Base-by-base conservation (phyloP, 2,113 vertebrate species). In the Nanger granti region DNA sequence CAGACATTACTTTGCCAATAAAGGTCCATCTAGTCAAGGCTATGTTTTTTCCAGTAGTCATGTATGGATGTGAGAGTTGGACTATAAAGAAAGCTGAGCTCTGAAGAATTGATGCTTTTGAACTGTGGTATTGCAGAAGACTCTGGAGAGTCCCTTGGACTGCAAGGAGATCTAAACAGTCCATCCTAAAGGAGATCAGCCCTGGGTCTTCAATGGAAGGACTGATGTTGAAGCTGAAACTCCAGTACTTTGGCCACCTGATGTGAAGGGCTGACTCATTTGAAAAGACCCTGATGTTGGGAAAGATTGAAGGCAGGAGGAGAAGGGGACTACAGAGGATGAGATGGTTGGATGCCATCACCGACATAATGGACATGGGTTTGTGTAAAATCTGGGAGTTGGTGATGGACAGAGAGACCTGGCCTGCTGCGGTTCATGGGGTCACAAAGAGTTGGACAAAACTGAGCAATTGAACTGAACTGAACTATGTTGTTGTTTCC, bases 341-440 rank as follows among this genome's bases (percentile, higher is more conserved):
- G 8, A 37, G 66, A 69, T 22, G 66, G 18, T 22, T 20, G 4
- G 66, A 73, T 73, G 66, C 18, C n/a, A 73, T 73, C n/a, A 37
- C 66, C 0, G 2, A 22, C 9, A 11, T 8, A 3, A 5, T 73
- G 66, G n/a, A 22, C n/a, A 73, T 37, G n/a, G 10, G 66, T 37
- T 22, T 37, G n/a, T 2, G 4, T 73, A 11, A 22, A 73, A 4
- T 37, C n/a, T 10, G 1, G 66, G n/a, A 37, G 18, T 5, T 11
- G n/a, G 66, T 73, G 9, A 73, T 22, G 4, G n/a, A 73, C 2
- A 22, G 66, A 18, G n/a, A 73, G n/a, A 5, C n/a, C 34, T 73
- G 9, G 18, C 1, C 2, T 73, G n/a, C 18, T 73, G 8, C 0
- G 0, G 18, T 22, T 37, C n/a, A 22, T 37, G 9, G n/a, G 66